These are phyloP conservation scores for Gastrophryne carolinensis DNA, from an alignment of 2,797 vertebrate genomes.

Conservation along the genomic window DNA sequence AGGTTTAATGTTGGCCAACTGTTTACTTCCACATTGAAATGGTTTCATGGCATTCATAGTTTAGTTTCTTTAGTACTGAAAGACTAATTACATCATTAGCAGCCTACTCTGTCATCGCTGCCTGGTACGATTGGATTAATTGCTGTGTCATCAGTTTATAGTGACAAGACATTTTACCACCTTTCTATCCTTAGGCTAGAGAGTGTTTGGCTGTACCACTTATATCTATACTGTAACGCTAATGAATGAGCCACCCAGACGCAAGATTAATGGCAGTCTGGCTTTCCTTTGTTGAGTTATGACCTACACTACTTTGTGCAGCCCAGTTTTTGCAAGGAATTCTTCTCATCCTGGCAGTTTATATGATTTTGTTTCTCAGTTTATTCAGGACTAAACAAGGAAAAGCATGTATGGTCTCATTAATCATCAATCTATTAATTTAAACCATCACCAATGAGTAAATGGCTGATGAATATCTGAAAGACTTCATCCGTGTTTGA, in stretches of 20 bases:
- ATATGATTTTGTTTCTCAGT: constrained; percentile 2
- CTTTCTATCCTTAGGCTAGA: constrained; percentile 18
- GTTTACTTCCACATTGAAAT: not conserved
- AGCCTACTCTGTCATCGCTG: constrained; percentile 19
- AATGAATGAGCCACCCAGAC: constrained; percentile 11
- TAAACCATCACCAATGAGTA: constrained; percentile 24
- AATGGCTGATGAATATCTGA: constrained; percentile 35
- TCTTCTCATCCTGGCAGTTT: constrained; percentile 1
- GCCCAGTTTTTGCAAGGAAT: constrained; percentile 18
- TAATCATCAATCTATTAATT: constrained; percentile 41
- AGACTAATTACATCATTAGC: constrained; percentile 30
- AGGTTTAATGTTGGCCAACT: not conserved
- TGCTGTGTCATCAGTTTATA: constrained; percentile 15
- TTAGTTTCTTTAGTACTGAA: not conserved
- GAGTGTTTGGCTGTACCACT: not conserved
- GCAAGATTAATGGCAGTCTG: constrained; percentile 43
- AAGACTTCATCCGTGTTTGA: constrained; percentile 36
- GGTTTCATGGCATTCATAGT: not conserved
- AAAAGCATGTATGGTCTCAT: constrained; percentile 27
- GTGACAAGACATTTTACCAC: not conserved
- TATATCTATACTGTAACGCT: constrained; percentile 1
- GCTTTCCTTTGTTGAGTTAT: constrained; percentile 5
- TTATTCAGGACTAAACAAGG: constrained; percentile 36
- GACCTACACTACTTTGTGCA: constrained; percentile 4
- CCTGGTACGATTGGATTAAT: constrained; percentile 13